A percentile compares a stretch with the other conserved stretches of the same genome.
Evolutionary conservation across 1,140 invertebrate genomes (phyloP).

Genomic region (Hylaeus anthracinus): DNA sequence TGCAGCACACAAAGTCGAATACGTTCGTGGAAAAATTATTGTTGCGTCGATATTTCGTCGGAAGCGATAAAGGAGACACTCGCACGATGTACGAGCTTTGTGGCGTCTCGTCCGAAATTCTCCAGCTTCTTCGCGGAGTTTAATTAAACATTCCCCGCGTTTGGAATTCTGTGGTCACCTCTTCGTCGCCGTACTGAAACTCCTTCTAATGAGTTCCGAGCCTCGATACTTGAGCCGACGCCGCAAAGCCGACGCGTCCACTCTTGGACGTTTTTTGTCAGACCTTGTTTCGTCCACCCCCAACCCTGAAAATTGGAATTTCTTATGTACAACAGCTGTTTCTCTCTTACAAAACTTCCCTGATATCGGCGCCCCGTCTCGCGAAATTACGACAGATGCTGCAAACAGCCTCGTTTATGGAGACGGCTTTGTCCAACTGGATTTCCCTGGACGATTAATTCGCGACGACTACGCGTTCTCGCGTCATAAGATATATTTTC

Average conservation of each 20-base stretch:
- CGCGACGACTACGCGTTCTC: neutral
- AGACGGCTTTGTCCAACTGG: too few species aligned
- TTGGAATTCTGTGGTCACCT: constrained; percentile 42
- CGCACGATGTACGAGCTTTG: constrained; percentile 39
- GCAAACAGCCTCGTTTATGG: neutral
- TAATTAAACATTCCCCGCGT: constrained; percentile 62
- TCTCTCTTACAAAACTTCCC: neutral
- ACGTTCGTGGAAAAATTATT: neutral
- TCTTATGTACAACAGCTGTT: neutral
- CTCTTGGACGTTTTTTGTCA: neutral
- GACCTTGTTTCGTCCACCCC: neutral
- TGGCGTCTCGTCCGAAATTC: constrained; percentile 46
- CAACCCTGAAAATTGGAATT: neutral
- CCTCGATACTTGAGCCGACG: constrained; percentile 23
- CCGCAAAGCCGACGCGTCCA: too few species aligned
- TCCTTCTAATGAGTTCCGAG: constrained; percentile 32
- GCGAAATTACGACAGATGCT: neutral
- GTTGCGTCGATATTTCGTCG: neutral
- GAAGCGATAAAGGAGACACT: constrained; percentile 29
- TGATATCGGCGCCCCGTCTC: neutral
- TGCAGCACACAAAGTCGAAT: too few species aligned
- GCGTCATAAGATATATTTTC: too few species aligned
- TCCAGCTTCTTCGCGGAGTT: constrained; percentile 53
- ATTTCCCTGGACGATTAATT: neutral
- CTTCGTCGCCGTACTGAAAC: constrained; percentile 30